Evolutionary conservation across 1,140 invertebrate species (phyloP), one percentile per base, ranked within the genome.

Genomic region (Carposina sasakii): DNA sequence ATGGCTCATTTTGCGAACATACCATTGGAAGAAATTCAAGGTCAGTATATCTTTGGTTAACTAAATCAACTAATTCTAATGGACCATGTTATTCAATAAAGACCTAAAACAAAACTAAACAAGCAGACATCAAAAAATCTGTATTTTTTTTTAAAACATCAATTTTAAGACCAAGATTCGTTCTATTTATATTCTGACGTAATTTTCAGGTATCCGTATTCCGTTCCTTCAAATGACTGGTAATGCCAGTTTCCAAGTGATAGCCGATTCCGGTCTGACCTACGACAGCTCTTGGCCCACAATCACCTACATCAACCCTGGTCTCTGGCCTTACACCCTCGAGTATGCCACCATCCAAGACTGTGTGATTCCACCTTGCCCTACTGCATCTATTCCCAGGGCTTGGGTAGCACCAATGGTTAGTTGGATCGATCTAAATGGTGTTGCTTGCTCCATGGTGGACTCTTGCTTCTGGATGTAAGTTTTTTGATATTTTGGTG

Each of bases 291-390:
- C 81, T 13, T 85, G 85, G 84, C 86, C 82, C 34, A 85, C 85
- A 1, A 52, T 57, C 39, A 54, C 46, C 13, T 76, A 70, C 31
- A 71, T 70, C 22, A 68, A 82, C 43, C 85, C 76, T 19, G 69
- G 71, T 12, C 58, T 88, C 10, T 90, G 86, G 85, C 88, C 89
- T 1, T 90, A 89, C 64, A 89, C 87, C 5, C 64, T 89, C 22
- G 87, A 90, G 52, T 89, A 86, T 54, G 48, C 41, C 1, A 70
- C 60, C 41, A 64, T 48, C 47, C 85, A 86, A 60, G 87, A 89
- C 46, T 89, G 88, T 59, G 66, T 65, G 26, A 84, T 89, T 49
- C 76, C 72, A 8, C 75, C 81, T 3, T 89, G 88, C 59, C 88
- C 88, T 2, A 73, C 57, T 10, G 69, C 76, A 23, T 73, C 76